Percentiles rank a stretch among this genome's conserved stretches.
phyloP scores from a whole-genome alignment of 2,888 invertebrate species.

The Erebia epiphron region DNA sequence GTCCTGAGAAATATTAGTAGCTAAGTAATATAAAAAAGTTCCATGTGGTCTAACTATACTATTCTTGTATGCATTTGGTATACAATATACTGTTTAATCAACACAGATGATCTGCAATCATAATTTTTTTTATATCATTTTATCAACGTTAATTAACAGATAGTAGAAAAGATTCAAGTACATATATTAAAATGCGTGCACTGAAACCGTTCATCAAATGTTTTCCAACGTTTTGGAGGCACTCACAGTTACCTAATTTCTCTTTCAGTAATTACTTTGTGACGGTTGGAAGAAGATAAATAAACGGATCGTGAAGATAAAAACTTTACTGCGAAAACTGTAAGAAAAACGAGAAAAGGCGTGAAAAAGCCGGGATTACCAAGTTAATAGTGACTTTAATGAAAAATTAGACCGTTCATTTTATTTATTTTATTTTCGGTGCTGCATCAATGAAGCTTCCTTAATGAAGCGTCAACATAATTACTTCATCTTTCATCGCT shows the following conservation, averaged over 20 bases:
- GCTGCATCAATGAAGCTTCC: no score
- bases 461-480: no score
- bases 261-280: slow-evolving; percentile 37
- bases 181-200: slow-evolving; percentile 28
- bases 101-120: background rate
- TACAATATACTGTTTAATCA: background rate
- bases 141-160: slow-evolving; percentile 17
- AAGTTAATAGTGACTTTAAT: background rate
- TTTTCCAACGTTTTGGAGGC: slow-evolving; percentile 35
- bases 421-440: background rate
- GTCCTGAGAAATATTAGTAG: no score
- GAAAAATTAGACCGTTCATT: background rate
- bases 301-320: slow-evolving; percentile 15
- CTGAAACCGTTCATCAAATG: slow-evolving; percentile 30
- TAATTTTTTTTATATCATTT: slow-evolving; percentile 2
- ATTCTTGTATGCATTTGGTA: no score
- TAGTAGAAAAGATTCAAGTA: slow-evolving; percentile 14
- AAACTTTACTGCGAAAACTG: slow-evolving; percentile 5
- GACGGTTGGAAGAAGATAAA: slow-evolving; percentile 32
- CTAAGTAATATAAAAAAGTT: no score
- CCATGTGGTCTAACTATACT: no score
- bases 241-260: slow-evolving; percentile 32
- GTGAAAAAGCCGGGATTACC: slow-evolving; percentile 9
- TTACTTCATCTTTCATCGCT: no score
- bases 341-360: background rate